Base-by-base conservation (phyloP, 35 echinoderm and acorn worm species). In the Ophioderma brevispina region DNA sequence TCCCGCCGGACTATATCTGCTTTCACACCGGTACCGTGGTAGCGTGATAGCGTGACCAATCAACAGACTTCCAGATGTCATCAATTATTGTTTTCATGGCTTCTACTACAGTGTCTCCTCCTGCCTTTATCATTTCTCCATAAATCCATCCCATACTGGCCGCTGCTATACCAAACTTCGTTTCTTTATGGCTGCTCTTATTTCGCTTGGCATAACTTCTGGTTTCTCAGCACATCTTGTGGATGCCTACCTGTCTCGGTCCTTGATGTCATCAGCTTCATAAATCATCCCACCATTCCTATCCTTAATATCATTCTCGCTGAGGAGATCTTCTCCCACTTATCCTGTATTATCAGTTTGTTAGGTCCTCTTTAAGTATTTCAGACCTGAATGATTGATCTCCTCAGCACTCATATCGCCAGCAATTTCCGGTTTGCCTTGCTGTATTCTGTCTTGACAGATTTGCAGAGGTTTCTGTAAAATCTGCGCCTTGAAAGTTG, bases 41-140 rank as follows among this genome's bases (percentile, higher is more conserved):
- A 52, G 46, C 8, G 46, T 64, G 11, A 86, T 86, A 23, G 59
- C 56, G 79, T 80, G 64, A 63, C 85, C 85, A 87, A 31, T 77
- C 37, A 80, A 59, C 50, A 36, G 85, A 80, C 33, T 38, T 87
- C 85, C 85, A 76, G 85, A 87, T 87, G 85, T 87, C 79, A 87
- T 87, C 64, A 87, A 64, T 78, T 14, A 87, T 87, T 87, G 64
- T 38, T 87, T 87, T 87, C 85, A 87, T 77, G 63, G 85, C 81
- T 76, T 87, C 64, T 81, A 87, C 85, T 34, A 77, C 82, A 84
- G 82, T 84, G 30, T 87, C 85, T 87, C 85, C 85, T 87, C 85
- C 85, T 36, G 85, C 85, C 14, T 87, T 76, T 76, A 8, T 77
- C 85, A 87, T 87, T 78, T 87, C 85, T 87, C 85, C 55, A 76